Base-by-base conservation (phyloP, 1,140 invertebrate species). In the Ptiloglossa arizonensis region DNA sequence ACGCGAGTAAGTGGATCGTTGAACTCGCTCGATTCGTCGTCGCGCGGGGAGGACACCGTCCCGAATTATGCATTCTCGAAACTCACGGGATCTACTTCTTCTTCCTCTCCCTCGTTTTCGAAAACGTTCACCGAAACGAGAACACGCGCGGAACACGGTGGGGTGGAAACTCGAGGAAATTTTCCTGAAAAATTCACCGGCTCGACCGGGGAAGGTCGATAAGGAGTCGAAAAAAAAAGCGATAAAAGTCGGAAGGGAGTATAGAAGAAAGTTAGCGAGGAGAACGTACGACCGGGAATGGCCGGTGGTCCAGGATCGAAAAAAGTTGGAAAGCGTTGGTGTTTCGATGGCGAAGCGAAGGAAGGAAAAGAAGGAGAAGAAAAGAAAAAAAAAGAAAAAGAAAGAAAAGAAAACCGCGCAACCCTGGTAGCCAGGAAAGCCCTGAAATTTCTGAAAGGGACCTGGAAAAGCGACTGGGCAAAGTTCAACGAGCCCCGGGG, bases 401-500 rank as follows among this genome's bases (percentile, higher is more conserved):
- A 3, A 8, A 1, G 22, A n/a, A 27, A 32, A 22, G 50, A 35
- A 9, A 38, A 54, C 52, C 27, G 27, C 54, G n/a, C n/a, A n/a
- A 69, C 15, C 50, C 22, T 11, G 8, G 11, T 41, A 1, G 35
- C 2, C 24, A 13, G 35, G 50, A 17, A 46, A 75, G 41, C 27
- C n/a, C 48, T 68, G 72, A 76, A 76, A 48, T 48, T 75, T 75
- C 17, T 5, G 68, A 24, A 69, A 41, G 32, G 54, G 52, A 66
- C 15, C 63, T 59, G 64, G 73, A 59, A 69, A 76, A 60, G 54
- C 54, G 64, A 59, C 29, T 38, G 13, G 52, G n/a, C 32, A 69
- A 81, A 79, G 73, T 82, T 78, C 67, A 79, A 63, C 24, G 44
- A 29, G 59, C 29, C 19, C 44, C 38, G 62, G 41, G 76, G 54